Evolutionary conservation across 2,888 invertebrate genomes (phyloP).

Genomic region (Aethes cnicana): DNA sequence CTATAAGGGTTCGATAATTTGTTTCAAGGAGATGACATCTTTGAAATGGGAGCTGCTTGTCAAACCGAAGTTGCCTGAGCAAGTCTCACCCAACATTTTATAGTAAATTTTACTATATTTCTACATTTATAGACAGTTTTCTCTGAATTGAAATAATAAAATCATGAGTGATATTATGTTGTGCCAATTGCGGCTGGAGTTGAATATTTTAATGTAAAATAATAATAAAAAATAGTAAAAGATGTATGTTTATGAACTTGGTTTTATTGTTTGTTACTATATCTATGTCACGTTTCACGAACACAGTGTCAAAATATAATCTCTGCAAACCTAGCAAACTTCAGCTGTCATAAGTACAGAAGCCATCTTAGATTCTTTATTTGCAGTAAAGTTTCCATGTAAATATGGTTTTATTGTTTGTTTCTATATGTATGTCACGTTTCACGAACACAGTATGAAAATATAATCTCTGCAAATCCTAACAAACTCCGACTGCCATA

Average conservation of each 20-base stretch:
- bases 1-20: conserved; percentile 75
- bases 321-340: too few relatives aligned
- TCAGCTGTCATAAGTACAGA: too few relatives aligned
- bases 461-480: too few relatives aligned
- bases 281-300: too few relatives aligned
- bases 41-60: conserved; percentile 41
- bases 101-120: conserved; percentile 3
- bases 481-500: too few relatives aligned
- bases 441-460: too few relatives aligned
- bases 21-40: conserved; percentile 63
- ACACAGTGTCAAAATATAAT: too few relatives aligned
- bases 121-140: neutral
- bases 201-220: conserved; percentile 15
- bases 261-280: conserved; percentile 12
- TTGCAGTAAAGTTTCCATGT: too few relatives aligned
- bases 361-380: too few relatives aligned
- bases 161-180: conserved; percentile 5
- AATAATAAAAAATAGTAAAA: conserved; percentile 24
- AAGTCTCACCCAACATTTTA: conserved; percentile 12
- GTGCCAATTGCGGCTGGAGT: conserved; percentile 10
- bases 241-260: conserved; percentile 3
- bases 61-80: conserved; percentile 21
- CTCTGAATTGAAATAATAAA: neutral
- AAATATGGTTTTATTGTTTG: too few relatives aligned
- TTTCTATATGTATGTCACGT: too few relatives aligned